Base-by-base conservation (phyloP, 2,797 vertebrate species). In the Hemibagrus guttatus region DNA sequence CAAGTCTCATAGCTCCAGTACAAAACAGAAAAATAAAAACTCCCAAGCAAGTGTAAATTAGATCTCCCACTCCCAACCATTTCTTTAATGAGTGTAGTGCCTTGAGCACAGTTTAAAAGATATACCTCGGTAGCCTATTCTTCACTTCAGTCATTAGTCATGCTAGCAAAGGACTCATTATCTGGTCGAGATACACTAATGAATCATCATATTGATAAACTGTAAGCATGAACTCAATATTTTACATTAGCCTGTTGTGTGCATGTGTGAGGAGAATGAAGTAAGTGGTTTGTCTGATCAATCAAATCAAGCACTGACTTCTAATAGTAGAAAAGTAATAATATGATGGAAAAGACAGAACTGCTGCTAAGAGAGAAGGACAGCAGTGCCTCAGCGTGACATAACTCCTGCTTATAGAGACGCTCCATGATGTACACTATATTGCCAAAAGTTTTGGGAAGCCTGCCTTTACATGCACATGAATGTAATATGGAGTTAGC, bases 251-350 rank as follows among this genome's bases (percentile, higher is more conserved):
- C 19, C 35, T 61, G 31, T 64, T 86, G 42, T 61, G 58, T 68
- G 63, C 66, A 83, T 7, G 16, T 58, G 69, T 54, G 23, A 58
- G 86, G 31, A 85, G 71, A 64, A 69, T 63, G 79, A 71, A 61
- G 69, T 87, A 68, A 64, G 68, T 88, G 28, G 16, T 59, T 74
- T 87, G 21, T 49, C 49, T 86, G 83, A 91, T 87, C 84, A 86
- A 54, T 86, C 87, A 68, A 87, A 85, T 93, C 89, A 91, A 91
- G 16, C 66, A 74, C 84, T 76, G 88, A 86, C 80, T 90, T 35
- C 91, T 93, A 94, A 93, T 92, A 93, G 93, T 93, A 93, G 91
- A 91, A 66, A 87, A 84, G 89, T 90, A 85, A 90, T 87, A 90
- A 85, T 87, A 89, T 91, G 83, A 87, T 90, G 89, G 84, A 91